phyloP scores from a whole-genome alignment of 2,113 vertebrate species.

The Protomyctophum bolini region DNA sequence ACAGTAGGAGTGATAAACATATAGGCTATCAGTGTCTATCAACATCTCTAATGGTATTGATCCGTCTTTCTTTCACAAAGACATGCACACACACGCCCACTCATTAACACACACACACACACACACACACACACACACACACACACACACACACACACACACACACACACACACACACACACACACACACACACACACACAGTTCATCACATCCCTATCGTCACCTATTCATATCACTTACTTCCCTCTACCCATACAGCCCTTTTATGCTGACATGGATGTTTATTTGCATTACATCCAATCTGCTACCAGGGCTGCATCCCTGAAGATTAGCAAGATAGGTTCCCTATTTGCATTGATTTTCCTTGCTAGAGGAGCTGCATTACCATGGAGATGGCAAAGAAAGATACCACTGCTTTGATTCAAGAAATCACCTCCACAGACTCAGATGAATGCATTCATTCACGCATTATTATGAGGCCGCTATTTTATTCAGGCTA shows the following conservation, averaged over 20 bases:
- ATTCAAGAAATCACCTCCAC: too few species aligned
- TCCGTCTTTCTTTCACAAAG: slow-evolving; percentile 33
- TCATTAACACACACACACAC: not conserved
- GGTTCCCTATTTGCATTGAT: slow-evolving; percentile 52
- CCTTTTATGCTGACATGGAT: slow-evolving; percentile 11
- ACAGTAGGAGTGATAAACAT: slow-evolving; percentile 15
- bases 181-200: not conserved
- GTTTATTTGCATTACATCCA: slow-evolving; percentile 43
- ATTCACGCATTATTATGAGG: slow-evolving; percentile 34
- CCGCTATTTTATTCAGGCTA: not conserved
- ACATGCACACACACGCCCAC: not conserved
- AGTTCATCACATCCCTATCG: slow-evolving; percentile 46
- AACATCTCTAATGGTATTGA: slow-evolving; percentile 23
- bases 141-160: not conserved
- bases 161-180: slow-evolving; percentile 10
- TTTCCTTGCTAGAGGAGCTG: slow-evolving; percentile 14
- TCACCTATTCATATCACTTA: slow-evolving; percentile 44
- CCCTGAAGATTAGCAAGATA: slow-evolving; percentile 11
- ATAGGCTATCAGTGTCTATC: slow-evolving; percentile 11
- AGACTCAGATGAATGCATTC: not conserved
- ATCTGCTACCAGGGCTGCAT: slow-evolving; percentile 23
- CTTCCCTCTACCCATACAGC: not conserved
- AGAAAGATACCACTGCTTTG: slow-evolving; percentile 32
- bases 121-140: not conserved
- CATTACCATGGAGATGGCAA: not conserved